Evolutionary conservation across 2,113 vertebrate genomes (phyloP), one percentile per base, ranked within the genome.

Genomic region (Tichodroma muraria): DNA sequence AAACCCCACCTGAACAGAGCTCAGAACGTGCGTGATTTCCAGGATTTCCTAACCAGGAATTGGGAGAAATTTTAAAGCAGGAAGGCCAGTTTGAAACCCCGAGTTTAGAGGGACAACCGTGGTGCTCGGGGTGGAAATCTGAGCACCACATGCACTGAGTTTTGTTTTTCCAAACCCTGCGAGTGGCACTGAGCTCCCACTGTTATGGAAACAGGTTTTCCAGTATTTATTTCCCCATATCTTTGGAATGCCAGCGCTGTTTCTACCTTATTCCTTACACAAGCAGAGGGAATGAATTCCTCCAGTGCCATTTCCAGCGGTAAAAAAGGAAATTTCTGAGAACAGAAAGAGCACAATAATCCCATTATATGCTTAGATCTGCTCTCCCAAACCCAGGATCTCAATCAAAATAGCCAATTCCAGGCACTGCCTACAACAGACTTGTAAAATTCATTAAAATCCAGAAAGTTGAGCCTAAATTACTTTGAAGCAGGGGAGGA

Each of bases 1-100:
- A 91, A 78, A 37, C 0, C 19, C 30, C 37, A 6, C 20, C 4
- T 0, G 17, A 22, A 17, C 12, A n/a, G 3, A 49, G 33, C 53
- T 30, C 59, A 52, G 13, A 18, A 10, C 0, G 2, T 5, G 8
- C 2, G 25, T 4, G 33, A 66, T 7, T 17, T 5, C 59, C 54
- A 11, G 60, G n/a, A 63, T 37, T 59, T 70, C 70, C 76, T 27
- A 27, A 6, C 5, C 2, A 44, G 71, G 42, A 73, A 22, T 0
- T 45, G 54, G 71, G 66, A 85, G 69, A 27, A 23, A 24, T 64
- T 80, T 81, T 21, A 44, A 44, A 52, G 1, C 15, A 42, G 28
- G 27, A 59, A 59, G 18, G 24, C 3, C 40, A n/a, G 17, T 40
- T 8, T 65, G 75, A 61, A 89, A 38, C 1, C 2, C 33, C 22